Percentiles rank a stretch among this genome's conserved stretches.
phyloP scores from a whole-genome alignment of 2,113 vertebrate genomes.

The Pyxicephalus adspersus region DNA sequence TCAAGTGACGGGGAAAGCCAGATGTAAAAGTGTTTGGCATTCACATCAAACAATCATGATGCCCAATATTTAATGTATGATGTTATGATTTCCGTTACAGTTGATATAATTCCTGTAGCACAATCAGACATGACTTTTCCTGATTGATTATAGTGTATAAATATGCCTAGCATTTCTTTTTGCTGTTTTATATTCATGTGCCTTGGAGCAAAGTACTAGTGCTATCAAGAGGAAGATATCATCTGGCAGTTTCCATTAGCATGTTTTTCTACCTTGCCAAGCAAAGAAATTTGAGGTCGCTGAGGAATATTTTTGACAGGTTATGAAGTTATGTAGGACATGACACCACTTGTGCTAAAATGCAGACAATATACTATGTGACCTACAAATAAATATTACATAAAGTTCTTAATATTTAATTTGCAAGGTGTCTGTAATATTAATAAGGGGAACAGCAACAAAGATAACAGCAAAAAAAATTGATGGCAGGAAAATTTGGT shows the following conservation, averaged over 20 bases:
- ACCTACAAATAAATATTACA: slow-evolving; percentile 50
- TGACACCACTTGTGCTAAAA: slow-evolving; percentile 39
- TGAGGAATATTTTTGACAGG: slow-evolving; percentile 24
- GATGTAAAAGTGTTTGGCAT: too few species aligned
- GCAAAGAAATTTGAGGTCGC: slow-evolving; percentile 9
- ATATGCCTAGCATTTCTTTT: slow-evolving; percentile 15
- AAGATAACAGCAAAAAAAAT: background rate
- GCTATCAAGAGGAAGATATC: slow-evolving; percentile 11
- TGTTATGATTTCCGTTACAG: too few species aligned
- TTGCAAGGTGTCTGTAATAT: slow-evolving; percentile 9
- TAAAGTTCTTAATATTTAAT: slow-evolving; percentile 46
- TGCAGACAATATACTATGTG: slow-evolving; percentile 25
- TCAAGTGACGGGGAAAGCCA: too few species aligned
- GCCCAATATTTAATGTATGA: too few species aligned
- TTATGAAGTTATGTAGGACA: slow-evolving; percentile 44
- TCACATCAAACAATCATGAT: too few species aligned
- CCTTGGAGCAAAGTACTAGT: slow-evolving; percentile 15
- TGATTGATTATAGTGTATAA: slow-evolving; percentile 21
- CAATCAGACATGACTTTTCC: background rate
- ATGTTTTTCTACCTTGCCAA: slow-evolving; percentile 20
- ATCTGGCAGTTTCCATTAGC: slow-evolving; percentile 23
- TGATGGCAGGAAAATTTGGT: background rate
- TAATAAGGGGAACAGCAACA: background rate
- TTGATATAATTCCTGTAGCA: background rate
- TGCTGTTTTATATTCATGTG: slow-evolving; percentile 17